These are phyloP conservation scores for Holothuria glaberrima DNA, from an alignment of 35 echinoderm and acorn worm genomes.

Conservation along the genomic window DNA sequence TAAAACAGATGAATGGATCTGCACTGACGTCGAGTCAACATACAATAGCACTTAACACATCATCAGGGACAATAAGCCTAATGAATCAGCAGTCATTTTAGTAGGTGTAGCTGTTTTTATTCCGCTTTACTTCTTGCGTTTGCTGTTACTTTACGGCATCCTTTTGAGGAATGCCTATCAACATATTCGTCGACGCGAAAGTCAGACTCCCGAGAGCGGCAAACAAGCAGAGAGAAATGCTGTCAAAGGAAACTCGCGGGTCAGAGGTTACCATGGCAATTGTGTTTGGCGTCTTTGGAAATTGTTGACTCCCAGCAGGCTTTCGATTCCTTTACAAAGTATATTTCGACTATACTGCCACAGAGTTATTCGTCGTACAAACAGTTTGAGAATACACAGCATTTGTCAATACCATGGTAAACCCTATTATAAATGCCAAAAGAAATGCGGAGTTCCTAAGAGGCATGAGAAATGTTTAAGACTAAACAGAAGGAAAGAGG, in stretches of 20 bases:
- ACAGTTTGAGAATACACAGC: conserved; percentile 2
- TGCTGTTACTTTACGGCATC: conserved; percentile 28
- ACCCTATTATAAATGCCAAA: conserved; percentile 31
- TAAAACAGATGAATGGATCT: conserved; percentile 39
- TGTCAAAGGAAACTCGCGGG: neutral
- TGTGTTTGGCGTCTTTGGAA: conserved; percentile 35
- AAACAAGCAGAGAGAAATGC: neutral
- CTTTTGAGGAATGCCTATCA: neutral
- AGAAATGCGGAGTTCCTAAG: conserved; percentile 9
- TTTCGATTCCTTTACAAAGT: conserved; percentile 36
- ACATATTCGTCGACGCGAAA: neutral
- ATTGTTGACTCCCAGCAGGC: conserved; percentile 30
- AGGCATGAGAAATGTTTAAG: neutral
- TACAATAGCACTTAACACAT: neutral
- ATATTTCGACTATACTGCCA: conserved; percentile 12
- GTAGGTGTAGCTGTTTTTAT: conserved; percentile 29
- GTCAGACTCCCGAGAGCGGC: neutral
- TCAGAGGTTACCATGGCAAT: conserved; percentile 48
- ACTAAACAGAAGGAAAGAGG: neutral
- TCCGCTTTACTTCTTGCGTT: conserved; percentile 7
- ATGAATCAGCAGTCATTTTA: neutral
- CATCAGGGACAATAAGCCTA: neutral
- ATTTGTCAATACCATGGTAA: conserved; percentile 40
- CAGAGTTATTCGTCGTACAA: neutral
- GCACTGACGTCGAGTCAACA: neutral